Evolutionary conservation across 2,797 vertebrate genomes (phyloP).

Genomic region (Peromyscus melanophrys): DNA sequence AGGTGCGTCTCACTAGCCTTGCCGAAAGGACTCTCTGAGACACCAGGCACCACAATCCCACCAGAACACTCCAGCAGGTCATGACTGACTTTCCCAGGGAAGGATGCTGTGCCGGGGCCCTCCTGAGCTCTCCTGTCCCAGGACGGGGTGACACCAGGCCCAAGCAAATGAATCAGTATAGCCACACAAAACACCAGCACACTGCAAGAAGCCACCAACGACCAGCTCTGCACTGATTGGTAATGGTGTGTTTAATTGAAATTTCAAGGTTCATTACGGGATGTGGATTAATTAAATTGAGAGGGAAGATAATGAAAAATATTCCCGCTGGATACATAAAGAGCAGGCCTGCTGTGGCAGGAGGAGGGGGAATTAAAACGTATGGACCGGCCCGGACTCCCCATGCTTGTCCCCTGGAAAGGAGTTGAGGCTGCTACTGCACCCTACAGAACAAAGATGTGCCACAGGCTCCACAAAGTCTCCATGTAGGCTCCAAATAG

Average conservation of each 20-base stretch:
- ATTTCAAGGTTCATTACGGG: conserved; percentile 91
- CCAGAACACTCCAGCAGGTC: fast-evolving
- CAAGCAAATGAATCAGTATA: background rate
- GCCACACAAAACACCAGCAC: background rate
- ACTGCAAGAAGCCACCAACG: background rate
- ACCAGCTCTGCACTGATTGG: conserved; percentile 81
- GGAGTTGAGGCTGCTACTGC: fast-evolving
- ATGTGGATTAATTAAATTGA: conserved; percentile 90
- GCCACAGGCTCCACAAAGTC: fast-evolving
- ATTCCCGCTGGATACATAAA: conserved; percentile 83
- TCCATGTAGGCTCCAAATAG: background rate
- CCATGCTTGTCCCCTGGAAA: fast-evolving
- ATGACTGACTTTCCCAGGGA: fast-evolving
- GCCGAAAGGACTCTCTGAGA: fast-evolving
- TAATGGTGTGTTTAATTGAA: conserved; percentile 89
- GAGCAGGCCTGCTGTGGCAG: conserved; percentile 52
- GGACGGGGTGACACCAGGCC: background rate
- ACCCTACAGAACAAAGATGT: fast-evolving
- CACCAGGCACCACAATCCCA: fast-evolving
- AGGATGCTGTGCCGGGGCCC: fast-evolving
- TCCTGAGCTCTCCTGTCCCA: fast-evolving
- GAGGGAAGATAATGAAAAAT: conserved; percentile 86
- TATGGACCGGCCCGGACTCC: background rate
- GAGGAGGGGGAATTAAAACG: background rate
- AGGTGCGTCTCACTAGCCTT: fast-evolving